Evolutionary conservation across 2,888 invertebrate genomes (phyloP), one percentile per base, ranked within the genome.

Genomic region (Tachina grossa): DNA sequence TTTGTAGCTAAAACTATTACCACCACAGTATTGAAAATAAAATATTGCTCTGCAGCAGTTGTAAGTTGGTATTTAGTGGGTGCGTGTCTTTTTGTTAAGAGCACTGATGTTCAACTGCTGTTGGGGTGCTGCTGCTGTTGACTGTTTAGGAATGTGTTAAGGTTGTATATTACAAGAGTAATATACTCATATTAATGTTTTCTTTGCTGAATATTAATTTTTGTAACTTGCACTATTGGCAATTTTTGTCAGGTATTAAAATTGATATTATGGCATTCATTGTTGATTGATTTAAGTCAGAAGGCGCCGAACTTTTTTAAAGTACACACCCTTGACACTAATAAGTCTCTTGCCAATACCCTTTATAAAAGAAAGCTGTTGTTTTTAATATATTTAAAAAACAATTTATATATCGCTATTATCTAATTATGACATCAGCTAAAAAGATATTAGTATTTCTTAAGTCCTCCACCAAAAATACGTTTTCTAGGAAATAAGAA

Each of bases 131-230:
- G 16, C 6, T 63, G 43, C 13, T 71, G 10, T 45, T 75, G 9
- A 43, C 8, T 51, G 47, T 5, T 63, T 14, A 11, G 55, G 75
- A 65, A 45, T 76, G 45, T 65, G 53, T 47, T 55, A n/a, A 14
- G 49, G 22, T 43, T 39, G 41, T 78, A 19, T 51, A 65, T 57
- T 63, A 47, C 45, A 65, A 47, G 19, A 47, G 55, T 72, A 55
- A 55, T 79, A 72, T 55, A 79, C 43, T 71, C 47, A 19, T 55
- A 55, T 47, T 78, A 55, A n/a, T 47, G 65, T 39, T 65, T 55
- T 19, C 63, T 39, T 55, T 63, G 71, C 55, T 63, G 79, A 71
- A 79, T 79, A 79, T 72, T 72, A 79, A 79, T 43, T 65, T 65
- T 65, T 53, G 13, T n/a, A 9, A 22, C 47, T 77, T 19, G 9